phyloP scores from a whole-genome alignment of 92 coral and sea anemone genomes.

The Parazoanthus darwini region DNA sequence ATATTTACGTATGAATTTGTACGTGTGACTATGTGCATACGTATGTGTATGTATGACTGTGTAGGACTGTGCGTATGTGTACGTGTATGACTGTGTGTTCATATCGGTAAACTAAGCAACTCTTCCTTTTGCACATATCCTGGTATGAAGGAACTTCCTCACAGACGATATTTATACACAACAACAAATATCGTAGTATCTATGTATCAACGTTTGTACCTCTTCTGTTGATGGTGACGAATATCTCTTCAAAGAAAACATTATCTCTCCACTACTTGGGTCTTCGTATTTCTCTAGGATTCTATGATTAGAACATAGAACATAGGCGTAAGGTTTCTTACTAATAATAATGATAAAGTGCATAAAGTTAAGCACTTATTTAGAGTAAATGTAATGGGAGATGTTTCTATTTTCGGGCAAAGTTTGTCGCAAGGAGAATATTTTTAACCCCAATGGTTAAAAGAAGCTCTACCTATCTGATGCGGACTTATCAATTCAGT shows the following conservation, averaged over 20 bases:
- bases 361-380: too few species aligned
- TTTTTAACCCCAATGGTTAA: too few species aligned
- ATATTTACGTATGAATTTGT: too few species aligned
- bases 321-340: not conserved
- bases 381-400: too few species aligned
- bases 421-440: too few species aligned
- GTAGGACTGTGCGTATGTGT: too few species aligned
- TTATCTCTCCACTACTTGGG: conserved; percentile 63
- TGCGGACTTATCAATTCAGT: not conserved
- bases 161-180: not conserved
- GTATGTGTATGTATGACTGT: too few species aligned
- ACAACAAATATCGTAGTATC: too few species aligned
- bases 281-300: conserved; percentile 73
- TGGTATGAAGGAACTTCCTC: too few species aligned
- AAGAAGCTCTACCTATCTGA: not conserved
- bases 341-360: not conserved
- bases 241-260: conserved; percentile 63
- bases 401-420: too few species aligned
- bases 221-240: conserved; percentile 64
- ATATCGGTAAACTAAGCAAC: not conserved
- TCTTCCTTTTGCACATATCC: not conserved
- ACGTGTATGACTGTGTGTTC: not conserved
- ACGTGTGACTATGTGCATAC: too few species aligned
- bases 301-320: conserved; percentile 31
- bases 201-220: conserved; percentile 20